Conservation (phyloP, 2,888 invertebrate species). For the Cylindroiulus punctatus region DNA sequence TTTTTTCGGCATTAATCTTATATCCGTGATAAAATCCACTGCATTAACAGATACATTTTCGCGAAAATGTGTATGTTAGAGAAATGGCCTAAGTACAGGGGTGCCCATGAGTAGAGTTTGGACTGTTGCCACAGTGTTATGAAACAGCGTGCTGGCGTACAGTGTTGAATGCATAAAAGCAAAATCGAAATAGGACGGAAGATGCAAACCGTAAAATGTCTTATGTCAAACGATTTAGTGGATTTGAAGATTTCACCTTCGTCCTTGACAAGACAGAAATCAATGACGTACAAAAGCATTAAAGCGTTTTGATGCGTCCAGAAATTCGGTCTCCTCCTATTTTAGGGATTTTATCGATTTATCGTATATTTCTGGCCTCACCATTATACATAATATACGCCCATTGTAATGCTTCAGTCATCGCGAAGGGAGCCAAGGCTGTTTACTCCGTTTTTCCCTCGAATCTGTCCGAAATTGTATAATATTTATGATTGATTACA, state of each 20-base stretch:
- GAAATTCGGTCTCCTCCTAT: neutral
- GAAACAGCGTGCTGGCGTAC: neutral
- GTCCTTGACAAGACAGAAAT: conserved; percentile 38
- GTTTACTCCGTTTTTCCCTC: neutral
- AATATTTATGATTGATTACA: conserved; percentile 36
- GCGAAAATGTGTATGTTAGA: neutral
- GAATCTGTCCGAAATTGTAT: conserved; percentile 11
- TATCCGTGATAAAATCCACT: too few species aligned
- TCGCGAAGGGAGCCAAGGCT: neutral
- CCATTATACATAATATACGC: conserved; percentile 16
- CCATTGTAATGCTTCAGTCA: neutral
- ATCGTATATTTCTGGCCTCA: neutral
- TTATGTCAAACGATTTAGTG: conserved; percentile 35
- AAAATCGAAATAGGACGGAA: conserved; percentile 35
- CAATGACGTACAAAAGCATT: conserved; percentile 15
- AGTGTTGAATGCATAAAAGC: conserved; percentile 30
- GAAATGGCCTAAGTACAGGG: neutral
- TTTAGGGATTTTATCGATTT: conserved; percentile 11
- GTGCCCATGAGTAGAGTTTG: neutral
- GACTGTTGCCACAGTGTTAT: neutral
- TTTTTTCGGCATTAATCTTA: too few species aligned
- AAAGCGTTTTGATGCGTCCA: neutral
- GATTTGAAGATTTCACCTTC: conserved; percentile 39
- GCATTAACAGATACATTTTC: too few species aligned
- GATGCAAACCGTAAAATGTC: conserved; percentile 38